Percentiles rank a stretch among this genome's conserved stretches.
phyloP scores from a whole-genome alignment of 2,888 invertebrate species.

The Sesia apiformis region DNA sequence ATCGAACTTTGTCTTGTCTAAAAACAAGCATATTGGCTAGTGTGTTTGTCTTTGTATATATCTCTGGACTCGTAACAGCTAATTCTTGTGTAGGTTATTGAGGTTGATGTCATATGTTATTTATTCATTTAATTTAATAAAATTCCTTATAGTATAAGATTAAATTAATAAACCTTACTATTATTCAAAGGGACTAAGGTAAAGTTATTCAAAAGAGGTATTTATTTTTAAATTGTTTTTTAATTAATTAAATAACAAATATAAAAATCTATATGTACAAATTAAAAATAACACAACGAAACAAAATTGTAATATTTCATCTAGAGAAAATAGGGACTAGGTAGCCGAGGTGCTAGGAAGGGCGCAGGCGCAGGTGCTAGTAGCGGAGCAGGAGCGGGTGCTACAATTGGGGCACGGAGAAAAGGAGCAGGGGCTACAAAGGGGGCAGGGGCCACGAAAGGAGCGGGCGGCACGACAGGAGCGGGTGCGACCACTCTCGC shows the following conservation, averaged over 20 bases:
- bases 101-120: no score
- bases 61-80: no score
- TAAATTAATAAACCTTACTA: no score
- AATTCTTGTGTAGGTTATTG: no score
- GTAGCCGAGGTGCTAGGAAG: slow-evolving; percentile 40
- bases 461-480: slow-evolving; percentile 26
- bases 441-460: slow-evolving; percentile 17
- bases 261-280: slow-evolving; percentile 35
- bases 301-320: slow-evolving; percentile 67
- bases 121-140: no score
- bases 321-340: slow-evolving; percentile 55
- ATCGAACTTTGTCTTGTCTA: no score
- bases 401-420: slow-evolving; percentile 23
- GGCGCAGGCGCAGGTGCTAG: slow-evolving; percentile 28
- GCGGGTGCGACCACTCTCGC: slow-evolving; percentile 31
- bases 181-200: no score
- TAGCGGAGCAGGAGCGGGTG: slow-evolving; percentile 24
- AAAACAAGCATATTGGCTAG: no score
- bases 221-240: no score
- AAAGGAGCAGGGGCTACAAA: slow-evolving; percentile 30
- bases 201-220: no score
- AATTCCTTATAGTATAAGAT: no score
- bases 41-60: no score
- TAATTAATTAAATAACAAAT: slow-evolving; percentile 54
- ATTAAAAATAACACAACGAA: slow-evolving; percentile 35